phyloP scores from a whole-genome alignment of 2,797 vertebrate genomes.

The Spondyliosoma cantharus region DNA sequence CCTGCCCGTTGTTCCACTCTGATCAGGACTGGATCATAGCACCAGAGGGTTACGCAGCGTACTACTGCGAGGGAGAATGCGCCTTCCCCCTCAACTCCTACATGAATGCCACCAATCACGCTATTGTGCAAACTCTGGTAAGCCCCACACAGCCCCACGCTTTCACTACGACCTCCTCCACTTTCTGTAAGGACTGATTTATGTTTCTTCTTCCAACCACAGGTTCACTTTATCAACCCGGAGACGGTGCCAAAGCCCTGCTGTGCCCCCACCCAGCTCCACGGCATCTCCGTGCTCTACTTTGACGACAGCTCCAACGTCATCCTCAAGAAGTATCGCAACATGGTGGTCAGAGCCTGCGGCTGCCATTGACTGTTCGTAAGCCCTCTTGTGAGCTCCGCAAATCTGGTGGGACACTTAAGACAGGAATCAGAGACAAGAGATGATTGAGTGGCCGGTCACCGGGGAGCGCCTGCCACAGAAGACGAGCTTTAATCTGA shows the following conservation, averaged over 20 bases:
- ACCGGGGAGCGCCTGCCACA: conserved; percentile 40
- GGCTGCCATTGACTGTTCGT: conserved; percentile 90
- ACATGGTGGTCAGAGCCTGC: conserved; percentile 98
- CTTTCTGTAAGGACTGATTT: conserved; percentile 20
- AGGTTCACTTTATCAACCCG: conserved; percentile 99
- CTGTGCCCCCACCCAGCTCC: conserved; percentile 98
- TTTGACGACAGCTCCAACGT: conserved; percentile 99
- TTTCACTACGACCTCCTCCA: conserved; percentile 5
- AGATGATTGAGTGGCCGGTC: conserved; percentile 37
- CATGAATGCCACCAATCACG: conserved; percentile 99
- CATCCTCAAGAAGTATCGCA: conserved; percentile 98
- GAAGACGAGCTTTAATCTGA: conserved; percentile 33
- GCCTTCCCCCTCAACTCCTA: conserved; percentile 98
- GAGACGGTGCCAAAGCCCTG: conserved; percentile 97
- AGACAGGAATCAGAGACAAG: conserved; percentile 32
- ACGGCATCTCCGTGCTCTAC: conserved; percentile 98
- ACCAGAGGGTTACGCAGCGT: conserved; percentile 96
- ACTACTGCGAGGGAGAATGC: conserved; percentile 98
- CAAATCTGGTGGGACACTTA: conserved; percentile 4
- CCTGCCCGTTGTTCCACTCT: conserved; percentile 12
- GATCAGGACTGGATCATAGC: conserved; percentile 98
- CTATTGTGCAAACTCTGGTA: conserved; percentile 99
- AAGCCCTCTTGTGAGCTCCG: neutral
- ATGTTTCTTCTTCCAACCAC: conserved; percentile 28
- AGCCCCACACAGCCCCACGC: conserved; percentile 55